A percentile compares a stretch with the other conserved stretches of the same genome.
Evolutionary conservation across 30 jellyfish, hydroid and myxozoan genomes (phyloP).

Genomic region (Aurelia coerulea): DNA sequence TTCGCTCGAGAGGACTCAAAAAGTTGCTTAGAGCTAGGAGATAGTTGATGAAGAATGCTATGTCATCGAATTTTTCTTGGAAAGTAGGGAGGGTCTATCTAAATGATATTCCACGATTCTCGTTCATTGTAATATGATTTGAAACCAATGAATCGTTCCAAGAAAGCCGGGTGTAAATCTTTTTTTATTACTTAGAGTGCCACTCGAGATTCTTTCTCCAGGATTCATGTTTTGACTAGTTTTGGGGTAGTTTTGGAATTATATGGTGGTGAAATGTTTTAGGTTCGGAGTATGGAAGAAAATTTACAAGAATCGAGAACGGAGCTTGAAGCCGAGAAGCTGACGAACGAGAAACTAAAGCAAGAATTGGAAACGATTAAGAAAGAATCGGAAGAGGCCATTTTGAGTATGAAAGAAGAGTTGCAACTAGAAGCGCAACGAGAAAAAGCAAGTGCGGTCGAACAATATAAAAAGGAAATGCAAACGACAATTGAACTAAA

Average conservation of each 20-base stretch:
- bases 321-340: slow-evolving; percentile 81
- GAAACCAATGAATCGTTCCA: no score
- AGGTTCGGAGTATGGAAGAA: slow-evolving; percentile 67
- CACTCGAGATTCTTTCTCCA: no score
- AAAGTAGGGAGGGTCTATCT: no score
- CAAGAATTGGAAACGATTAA: slow-evolving; percentile 52
- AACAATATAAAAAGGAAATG: slow-evolving; percentile 66
- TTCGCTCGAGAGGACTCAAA: no score
- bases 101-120: no score
- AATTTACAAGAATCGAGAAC: slow-evolving; percentile 68
- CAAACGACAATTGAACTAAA: slow-evolving; percentile 56
- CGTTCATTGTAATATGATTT: no score
- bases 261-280: neutral
- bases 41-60: no score
- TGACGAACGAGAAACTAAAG: slow-evolving; percentile 55
- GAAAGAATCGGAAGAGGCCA: slow-evolving; percentile 75
- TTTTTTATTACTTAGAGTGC: no score
- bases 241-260: neutral
- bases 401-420: slow-evolving; percentile 68
- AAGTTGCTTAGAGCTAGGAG: no score
- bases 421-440: slow-evolving; percentile 68
- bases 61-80: no score
- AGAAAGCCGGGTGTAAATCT: no score
- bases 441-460: slow-evolving; percentile 76
- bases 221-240: no score